Base-by-base conservation (phyloP, 2,797 vertebrate species). In the Phoebastria nigripes region DNA sequence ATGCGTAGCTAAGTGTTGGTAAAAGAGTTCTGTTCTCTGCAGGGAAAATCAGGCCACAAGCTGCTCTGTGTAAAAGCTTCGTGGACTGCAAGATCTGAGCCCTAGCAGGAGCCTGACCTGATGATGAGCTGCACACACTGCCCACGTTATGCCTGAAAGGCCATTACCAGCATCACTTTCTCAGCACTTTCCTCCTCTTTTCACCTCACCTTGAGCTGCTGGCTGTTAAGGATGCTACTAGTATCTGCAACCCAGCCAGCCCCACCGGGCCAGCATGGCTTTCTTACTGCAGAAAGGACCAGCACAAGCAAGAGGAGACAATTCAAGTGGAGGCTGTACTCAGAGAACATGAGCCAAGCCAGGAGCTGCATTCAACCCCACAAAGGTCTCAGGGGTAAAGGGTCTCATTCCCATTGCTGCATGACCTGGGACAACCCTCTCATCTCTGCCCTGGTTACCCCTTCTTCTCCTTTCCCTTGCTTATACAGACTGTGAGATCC, bases 31-130 rank as follows among this genome's bases (percentile, higher is more conserved):
- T 89, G 76, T 66, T 93, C 92, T 94, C 93, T 72, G 89, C 93
- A 79, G 96, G 95, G 92, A 83, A 95, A 96, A 97, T 92, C 89
- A 89, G 94, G 83, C 96, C 96, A 96, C 96, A 93, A 92, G 96
- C 93, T 95, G 96, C 91, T 92, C 83, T 84, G 67, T 71, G 93
- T 61, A 89, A 94, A 94, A 92, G 90, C 93, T 90, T 58, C 5
- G 6, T 31, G 91, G 91, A 84, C 93, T 86, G 70, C 52, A 47
- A 85, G 82, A 82, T 82, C 82, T 42, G 90, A 92, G 84, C 78
- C 93, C 56, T 73, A 86, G 95, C 33, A 0, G 93, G 94, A 96
- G 93, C 76, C 89, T 82, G 91, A 79, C 82, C 93, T 22, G 92
- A 58, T 47, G 62, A 71, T 39, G 78, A 87, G 90, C 94, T 94